These are phyloP conservation scores for Drosophila pullipes DNA, from an alignment of 2,888 invertebrate species.

Conservation along the genomic window DNA sequence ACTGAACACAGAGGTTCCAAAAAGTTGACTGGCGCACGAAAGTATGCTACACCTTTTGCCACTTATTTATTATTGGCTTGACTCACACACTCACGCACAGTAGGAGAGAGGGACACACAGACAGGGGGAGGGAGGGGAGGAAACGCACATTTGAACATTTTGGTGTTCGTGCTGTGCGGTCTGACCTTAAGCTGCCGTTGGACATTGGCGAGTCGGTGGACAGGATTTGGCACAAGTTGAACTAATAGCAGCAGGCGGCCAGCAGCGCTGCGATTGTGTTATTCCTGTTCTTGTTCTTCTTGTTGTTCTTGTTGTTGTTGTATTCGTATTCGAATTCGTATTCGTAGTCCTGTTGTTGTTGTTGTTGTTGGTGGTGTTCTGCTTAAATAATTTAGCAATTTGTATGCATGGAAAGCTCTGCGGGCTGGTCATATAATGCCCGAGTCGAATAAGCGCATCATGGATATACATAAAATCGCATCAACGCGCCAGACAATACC, in stretches of 20 bases:
- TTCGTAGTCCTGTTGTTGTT: slow-evolving; percentile 2
- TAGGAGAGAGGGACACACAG: background rate
- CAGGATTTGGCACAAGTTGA: slow-evolving; percentile 59
- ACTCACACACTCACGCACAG: slow-evolving; percentile 15
- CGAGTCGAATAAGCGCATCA: slow-evolving; percentile 77
- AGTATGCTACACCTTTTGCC: slow-evolving; percentile 70
- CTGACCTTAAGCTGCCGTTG: slow-evolving; percentile 60
- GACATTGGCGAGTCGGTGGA: slow-evolving; percentile 48
- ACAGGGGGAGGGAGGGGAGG: no score
- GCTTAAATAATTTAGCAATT: slow-evolving; percentile 81
- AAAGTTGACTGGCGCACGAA: slow-evolving; percentile 70
- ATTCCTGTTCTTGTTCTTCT: background rate
- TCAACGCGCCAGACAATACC: slow-evolving; percentile 55
- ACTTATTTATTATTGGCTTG: slow-evolving; percentile 78
- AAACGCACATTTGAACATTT: slow-evolving; percentile 41
- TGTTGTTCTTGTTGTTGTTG: slow-evolving; percentile 8
- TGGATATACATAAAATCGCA: slow-evolving; percentile 78
- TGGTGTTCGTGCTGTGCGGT: slow-evolving; percentile 54
- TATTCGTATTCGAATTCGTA: background rate
- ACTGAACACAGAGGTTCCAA: slow-evolving; percentile 64
- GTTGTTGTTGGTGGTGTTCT: slow-evolving; percentile 35
- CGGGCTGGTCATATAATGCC: slow-evolving; percentile 71
- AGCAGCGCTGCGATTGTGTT: slow-evolving; percentile 14
- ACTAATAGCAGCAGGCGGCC: slow-evolving; percentile 59
- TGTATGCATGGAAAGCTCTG: slow-evolving; percentile 78